These are phyloP conservation scores for Sparidentex hasta DNA, from an alignment of 2,797 vertebrate genomes.

Conservation along the genomic window DNA sequence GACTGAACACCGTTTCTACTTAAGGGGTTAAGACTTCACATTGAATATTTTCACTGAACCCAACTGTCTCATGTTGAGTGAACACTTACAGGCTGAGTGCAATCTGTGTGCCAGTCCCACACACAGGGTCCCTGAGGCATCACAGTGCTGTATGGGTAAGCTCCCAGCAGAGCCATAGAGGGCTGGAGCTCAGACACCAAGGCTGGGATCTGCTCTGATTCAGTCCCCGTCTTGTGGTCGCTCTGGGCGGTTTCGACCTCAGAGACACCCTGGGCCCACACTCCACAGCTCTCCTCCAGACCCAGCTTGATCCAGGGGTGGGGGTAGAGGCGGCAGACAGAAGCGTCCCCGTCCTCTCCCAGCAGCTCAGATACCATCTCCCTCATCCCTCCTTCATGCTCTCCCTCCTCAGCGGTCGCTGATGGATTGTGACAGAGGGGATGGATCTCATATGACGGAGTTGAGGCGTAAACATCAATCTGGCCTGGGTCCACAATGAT, in stretches of 20 bases:
- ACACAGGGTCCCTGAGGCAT: slow-evolving; percentile 76
- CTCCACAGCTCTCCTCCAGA: slow-evolving; percentile 41
- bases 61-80: background rate
- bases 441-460: slow-evolving; percentile 84
- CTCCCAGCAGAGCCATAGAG: slow-evolving; percentile 77
- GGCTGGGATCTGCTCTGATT: slow-evolving; percentile 54
- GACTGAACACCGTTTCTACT: background rate
- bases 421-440: background rate
- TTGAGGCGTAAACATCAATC: slow-evolving; percentile 80
- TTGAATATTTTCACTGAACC: slow-evolving; percentile 54
- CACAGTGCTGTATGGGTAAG: slow-evolving; percentile 80
- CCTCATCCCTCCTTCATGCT: slow-evolving; percentile 78
- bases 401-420: slow-evolving; percentile 47
- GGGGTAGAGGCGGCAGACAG: slow-evolving; percentile 49
- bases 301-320: slow-evolving; percentile 73
- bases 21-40: background rate
- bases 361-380: slow-evolving; percentile 83
- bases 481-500: slow-evolving; percentile 76
- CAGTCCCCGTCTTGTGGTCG: fast-evolving
- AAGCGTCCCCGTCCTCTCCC: slow-evolving; percentile 67
- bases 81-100: slow-evolving; percentile 74
- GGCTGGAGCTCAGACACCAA: slow-evolving; percentile 72
- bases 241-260: background rate
- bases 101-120: slow-evolving; percentile 84
- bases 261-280: slow-evolving; percentile 55